Conservation (phyloP, 2,797 vertebrate species). For the Tauraco hartlaubi region DNA sequence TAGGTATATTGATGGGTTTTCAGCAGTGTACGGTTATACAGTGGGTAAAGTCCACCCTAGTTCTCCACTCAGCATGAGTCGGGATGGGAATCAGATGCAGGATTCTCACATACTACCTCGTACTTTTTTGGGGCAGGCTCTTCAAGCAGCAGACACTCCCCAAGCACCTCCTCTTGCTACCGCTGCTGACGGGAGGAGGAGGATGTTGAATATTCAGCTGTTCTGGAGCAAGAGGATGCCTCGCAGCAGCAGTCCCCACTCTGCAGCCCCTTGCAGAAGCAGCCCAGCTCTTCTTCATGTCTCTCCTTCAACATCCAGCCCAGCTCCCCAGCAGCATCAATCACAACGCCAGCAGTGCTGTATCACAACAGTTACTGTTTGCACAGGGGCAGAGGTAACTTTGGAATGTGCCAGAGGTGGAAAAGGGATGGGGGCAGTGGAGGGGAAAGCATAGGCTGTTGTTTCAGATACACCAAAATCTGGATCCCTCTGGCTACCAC, state of each 20-base stretch:
- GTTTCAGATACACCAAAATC: not conserved
- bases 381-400: not conserved
- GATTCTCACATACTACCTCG: not conserved
- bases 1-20: not conserved
- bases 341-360: not conserved
- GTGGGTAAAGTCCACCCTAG: not conserved
- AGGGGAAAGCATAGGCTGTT: not conserved
- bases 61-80: not conserved
- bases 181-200: not conserved
- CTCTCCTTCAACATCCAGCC: not conserved
- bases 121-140: not conserved
- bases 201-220: not conserved
- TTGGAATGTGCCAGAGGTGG: not conserved
- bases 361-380: not conserved
- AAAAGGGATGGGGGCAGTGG: not conserved
- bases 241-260: not conserved
- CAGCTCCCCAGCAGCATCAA: not conserved
- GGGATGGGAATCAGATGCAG: not conserved
- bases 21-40: not conserved
- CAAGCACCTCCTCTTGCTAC: not conserved
- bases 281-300: not conserved
- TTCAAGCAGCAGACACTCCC: not conserved
- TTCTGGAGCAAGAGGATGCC: not conserved
- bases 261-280: not conserved
- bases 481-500: not conserved